A percentile compares a stretch with the other conserved stretches of the same genome.
phyloP scores from a whole-genome alignment of 2,113 vertebrate species.

The Prochilodus magdalenae region DNA sequence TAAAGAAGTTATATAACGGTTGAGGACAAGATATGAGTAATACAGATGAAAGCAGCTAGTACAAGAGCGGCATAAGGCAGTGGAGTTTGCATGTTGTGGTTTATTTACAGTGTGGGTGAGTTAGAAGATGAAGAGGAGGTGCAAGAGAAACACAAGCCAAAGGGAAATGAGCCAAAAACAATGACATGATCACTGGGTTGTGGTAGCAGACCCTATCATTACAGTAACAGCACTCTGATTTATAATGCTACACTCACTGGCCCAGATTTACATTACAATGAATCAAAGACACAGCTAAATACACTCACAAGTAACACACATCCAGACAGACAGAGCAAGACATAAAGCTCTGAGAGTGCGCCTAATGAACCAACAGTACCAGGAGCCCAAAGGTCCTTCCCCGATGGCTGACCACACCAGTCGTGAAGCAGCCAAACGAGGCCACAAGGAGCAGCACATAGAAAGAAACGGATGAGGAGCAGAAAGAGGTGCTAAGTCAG shows the following conservation, averaged over 20 bases:
- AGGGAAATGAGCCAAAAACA: slow-evolving; percentile 30
- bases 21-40: background rate
- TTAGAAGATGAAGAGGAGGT: slow-evolving; percentile 15
- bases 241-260: slow-evolving; percentile 23
- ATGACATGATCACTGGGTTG: slow-evolving; percentile 24
- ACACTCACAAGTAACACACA: background rate
- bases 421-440: slow-evolving; percentile 3
- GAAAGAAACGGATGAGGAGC: background rate
- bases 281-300: background rate
- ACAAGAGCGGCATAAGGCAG: background rate
- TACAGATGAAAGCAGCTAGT: background rate
- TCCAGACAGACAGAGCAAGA: background rate
- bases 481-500: slow-evolving; percentile 30
- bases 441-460: background rate
- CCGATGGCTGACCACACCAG: slow-evolving; percentile 11
- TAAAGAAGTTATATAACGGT: background rate
- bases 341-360: background rate
- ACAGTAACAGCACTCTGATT: slow-evolving; percentile 29
- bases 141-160: background rate
- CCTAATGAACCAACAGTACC: background rate
- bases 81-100: background rate
- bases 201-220: slow-evolving; percentile 19
- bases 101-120: background rate
- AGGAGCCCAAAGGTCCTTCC: background rate
- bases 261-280: slow-evolving; percentile 22